phyloP scores from a whole-genome alignment of 2,888 invertebrate genomes.

The Andrena flavipes region DNA sequence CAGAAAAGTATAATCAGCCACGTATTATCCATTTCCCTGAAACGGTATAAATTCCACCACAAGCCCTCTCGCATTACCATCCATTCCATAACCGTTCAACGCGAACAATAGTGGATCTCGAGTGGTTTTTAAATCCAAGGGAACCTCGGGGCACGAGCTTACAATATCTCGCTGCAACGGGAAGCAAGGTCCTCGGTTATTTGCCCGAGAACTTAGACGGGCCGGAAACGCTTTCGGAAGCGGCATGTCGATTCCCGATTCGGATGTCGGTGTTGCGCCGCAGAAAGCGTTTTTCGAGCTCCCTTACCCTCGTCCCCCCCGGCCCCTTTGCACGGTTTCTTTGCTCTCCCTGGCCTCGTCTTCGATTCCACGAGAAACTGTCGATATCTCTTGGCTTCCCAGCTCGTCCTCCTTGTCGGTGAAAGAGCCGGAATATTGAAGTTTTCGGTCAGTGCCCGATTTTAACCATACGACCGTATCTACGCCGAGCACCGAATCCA shows the following conservation, averaged over 20 bases:
- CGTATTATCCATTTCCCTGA: not conserved
- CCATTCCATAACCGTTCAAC: not conserved
- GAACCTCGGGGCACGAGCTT: not conserved
- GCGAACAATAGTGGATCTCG: not conserved
- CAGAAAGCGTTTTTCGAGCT: constrained; percentile 50
- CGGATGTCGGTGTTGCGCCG: constrained; percentile 48
- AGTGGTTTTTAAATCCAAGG: not conserved
- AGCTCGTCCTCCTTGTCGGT: constrained; percentile 51
- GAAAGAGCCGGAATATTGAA: constrained; percentile 78
- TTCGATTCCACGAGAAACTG: constrained; percentile 57
- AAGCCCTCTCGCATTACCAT: not conserved
- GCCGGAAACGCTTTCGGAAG: constrained; percentile 56
- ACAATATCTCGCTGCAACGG: constrained; percentile 35
- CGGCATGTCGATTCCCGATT: constrained; percentile 53
- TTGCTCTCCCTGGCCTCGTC: constrained; percentile 27
- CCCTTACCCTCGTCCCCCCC: not conserved
- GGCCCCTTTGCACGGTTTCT: constrained; percentile 25
- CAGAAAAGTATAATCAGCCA: not conserved
- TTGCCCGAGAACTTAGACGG: constrained; percentile 57
- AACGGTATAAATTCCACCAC: not conserved
- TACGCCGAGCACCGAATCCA: constrained; percentile 47
- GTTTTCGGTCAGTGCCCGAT: constrained; percentile 79
- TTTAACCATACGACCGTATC: constrained; percentile 75
- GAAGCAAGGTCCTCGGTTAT: constrained; percentile 54
- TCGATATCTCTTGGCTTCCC: constrained; percentile 64